Conservation (phyloP, 2,797 vertebrate genomes). For the Sciaenops ocellatus region DNA sequence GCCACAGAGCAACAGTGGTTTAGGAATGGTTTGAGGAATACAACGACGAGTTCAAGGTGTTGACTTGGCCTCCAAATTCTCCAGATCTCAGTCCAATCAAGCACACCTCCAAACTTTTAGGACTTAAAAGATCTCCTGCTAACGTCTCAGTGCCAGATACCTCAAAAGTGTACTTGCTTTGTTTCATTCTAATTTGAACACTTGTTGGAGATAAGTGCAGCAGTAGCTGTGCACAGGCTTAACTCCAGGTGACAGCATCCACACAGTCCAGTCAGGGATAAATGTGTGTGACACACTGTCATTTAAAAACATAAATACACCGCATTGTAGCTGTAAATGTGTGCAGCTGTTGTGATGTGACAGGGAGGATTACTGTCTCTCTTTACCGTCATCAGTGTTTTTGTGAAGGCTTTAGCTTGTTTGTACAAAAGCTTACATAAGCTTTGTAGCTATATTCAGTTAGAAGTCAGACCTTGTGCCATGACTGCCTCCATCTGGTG, state of each 20-base stretch:
- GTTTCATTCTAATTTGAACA: too few species aligned
- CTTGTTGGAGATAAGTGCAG: not conserved
- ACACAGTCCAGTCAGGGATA: not conserved
- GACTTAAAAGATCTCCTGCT: too few species aligned
- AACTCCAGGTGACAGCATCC: not conserved
- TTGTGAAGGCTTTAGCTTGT: not conserved
- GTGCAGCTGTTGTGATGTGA: not conserved
- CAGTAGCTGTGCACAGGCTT: not conserved
- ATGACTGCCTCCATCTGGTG: constrained; percentile 29
- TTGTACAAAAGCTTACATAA: constrained; percentile 9
- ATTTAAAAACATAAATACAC: not conserved
- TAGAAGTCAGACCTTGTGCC: constrained; percentile 11
- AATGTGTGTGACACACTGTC: not conserved
- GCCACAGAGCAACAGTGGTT: too few species aligned
- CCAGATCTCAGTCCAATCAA: too few species aligned
- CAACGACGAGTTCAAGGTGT: too few species aligned
- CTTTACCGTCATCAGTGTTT: not conserved
- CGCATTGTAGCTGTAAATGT: not conserved
- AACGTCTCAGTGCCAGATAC: too few species aligned
- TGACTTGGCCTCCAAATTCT: too few species aligned
- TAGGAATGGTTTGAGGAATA: too few species aligned
- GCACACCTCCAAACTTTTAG: too few species aligned
- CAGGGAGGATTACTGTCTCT: not conserved
- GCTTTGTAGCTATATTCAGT: constrained; percentile 11
- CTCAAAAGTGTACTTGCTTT: too few species aligned